These are phyloP conservation scores for Pelodiscus sinensis DNA, from an alignment of 2,113 vertebrate genomes.

Conservation along the genomic window DNA sequence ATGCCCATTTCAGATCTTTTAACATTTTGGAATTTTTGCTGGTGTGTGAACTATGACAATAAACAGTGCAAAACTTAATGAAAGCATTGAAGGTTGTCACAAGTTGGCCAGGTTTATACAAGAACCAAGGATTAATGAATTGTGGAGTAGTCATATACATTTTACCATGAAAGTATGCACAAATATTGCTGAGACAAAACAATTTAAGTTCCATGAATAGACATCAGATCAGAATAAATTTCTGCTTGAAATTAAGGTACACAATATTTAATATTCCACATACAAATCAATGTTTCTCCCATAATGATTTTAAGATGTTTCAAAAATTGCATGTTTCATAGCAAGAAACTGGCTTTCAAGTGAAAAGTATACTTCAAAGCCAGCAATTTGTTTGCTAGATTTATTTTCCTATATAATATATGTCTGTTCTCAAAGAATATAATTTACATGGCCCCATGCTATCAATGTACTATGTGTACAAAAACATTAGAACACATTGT, in stretches of 20 bases:
- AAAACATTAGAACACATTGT: background rate
- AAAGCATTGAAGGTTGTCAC: conserved; percentile 47
- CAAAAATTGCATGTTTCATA: background rate
- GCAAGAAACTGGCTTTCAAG: background rate
- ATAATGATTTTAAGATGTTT: background rate
- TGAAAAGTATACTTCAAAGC: background rate
- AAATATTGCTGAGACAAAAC: background rate
- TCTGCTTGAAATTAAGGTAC: background rate
- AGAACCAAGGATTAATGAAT: conserved; percentile 42
- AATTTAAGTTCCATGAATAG: background rate
- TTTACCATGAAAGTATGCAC: conserved; percentile 11
- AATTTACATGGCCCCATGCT: accelerated
- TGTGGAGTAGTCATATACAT: conserved; percentile 24
- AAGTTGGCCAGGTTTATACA: conserved; percentile 18
- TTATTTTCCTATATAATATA: background rate
- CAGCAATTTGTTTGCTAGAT: background rate
- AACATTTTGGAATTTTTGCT: conserved; percentile 25
- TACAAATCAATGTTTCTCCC: background rate
- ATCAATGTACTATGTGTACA: background rate
- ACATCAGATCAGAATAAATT: background rate
- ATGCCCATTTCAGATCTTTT: background rate
- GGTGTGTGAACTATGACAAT: conserved; percentile 27
- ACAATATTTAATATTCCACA: background rate
- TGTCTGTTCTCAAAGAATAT: background rate
- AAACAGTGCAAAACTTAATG: background rate